Conservation (phyloP, 2,113 vertebrate genomes). For the Fulmarus glacialis region DNA sequence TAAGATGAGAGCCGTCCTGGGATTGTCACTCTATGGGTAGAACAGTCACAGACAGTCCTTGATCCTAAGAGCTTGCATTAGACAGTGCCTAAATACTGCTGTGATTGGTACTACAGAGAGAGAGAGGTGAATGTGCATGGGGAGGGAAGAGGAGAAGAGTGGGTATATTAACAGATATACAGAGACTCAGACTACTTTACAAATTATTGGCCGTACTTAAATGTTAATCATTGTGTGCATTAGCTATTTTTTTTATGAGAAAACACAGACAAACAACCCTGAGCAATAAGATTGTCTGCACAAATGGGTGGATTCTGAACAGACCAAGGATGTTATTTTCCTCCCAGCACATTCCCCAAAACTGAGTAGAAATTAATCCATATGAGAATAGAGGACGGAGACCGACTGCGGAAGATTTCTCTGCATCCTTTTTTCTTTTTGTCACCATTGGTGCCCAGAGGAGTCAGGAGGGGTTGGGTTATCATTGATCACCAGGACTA, state of each 20-base stretch:
- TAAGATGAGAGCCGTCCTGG: not conserved
- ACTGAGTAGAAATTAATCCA: not conserved
- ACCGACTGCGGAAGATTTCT: not conserved
- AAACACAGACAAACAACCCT: not conserved
- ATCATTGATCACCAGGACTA: not conserved
- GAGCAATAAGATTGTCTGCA: not conserved
- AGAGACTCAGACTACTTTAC: not conserved
- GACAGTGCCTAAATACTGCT: not conserved
- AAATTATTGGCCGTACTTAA: not conserved
- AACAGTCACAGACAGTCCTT: not conserved
- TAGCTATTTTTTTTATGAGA: not conserved
- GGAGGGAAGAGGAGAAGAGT: not conserved
- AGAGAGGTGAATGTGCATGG: not conserved
- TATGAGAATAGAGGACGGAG: rapidly evolving
- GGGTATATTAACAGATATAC: not conserved
- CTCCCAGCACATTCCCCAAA: not conserved
- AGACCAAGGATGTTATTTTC: not conserved
- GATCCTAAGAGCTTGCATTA: not conserved
- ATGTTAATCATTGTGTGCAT: not conserved
- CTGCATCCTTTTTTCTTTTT: not conserved
- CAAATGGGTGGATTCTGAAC: not conserved
- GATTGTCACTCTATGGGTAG: not conserved
- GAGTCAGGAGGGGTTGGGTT: not conserved
- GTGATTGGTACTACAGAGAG: not conserved
- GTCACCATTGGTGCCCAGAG: not conserved